Evolutionary conservation across 2,797 vertebrate species (phyloP).

Genomic region (Meriones psammophilus): DNA sequence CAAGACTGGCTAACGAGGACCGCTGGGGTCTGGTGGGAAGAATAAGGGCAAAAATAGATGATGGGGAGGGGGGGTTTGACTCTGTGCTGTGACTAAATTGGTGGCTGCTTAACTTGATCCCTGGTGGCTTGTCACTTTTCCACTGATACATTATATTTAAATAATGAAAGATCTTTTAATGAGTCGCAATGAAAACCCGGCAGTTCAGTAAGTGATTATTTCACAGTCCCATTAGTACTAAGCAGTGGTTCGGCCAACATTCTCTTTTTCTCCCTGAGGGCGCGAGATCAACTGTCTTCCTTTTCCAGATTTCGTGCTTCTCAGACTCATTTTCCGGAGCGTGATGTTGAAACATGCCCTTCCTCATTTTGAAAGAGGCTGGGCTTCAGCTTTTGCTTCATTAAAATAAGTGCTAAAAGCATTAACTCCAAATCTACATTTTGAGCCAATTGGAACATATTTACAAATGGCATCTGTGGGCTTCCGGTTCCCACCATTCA

Average conservation of each 20-base stretch:
- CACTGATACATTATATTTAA: background rate
- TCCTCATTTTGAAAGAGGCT: constrained; percentile 51
- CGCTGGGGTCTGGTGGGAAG: background rate
- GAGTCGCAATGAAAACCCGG: background rate
- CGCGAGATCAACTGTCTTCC: background rate
- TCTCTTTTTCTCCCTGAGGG: background rate
- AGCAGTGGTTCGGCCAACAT: background rate
- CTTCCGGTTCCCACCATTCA: constrained; percentile 53
- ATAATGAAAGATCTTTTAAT: background rate
- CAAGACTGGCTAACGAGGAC: background rate
- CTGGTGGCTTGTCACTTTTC: background rate
- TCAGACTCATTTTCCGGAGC: background rate
- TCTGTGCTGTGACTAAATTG: background rate
- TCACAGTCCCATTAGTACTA: background rate
- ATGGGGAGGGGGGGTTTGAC: too few species aligned
- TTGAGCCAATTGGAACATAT: constrained; percentile 56
- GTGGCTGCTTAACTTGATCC: background rate
- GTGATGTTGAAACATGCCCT: constrained; percentile 11
- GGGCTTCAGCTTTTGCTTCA: background rate
- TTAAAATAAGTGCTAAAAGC: constrained; percentile 53
- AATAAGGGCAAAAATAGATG: background rate
- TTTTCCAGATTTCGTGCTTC: background rate
- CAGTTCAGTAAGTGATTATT: background rate
- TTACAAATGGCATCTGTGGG: constrained; percentile 49
- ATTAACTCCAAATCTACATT: constrained; percentile 49